A percentile compares a stretch with the other conserved stretches of the same genome.
These are phyloP conservation scores for Lordiphosa collinella DNA, from an alignment of 1,140 invertebrate genomes.

Conservation along the genomic window DNA sequence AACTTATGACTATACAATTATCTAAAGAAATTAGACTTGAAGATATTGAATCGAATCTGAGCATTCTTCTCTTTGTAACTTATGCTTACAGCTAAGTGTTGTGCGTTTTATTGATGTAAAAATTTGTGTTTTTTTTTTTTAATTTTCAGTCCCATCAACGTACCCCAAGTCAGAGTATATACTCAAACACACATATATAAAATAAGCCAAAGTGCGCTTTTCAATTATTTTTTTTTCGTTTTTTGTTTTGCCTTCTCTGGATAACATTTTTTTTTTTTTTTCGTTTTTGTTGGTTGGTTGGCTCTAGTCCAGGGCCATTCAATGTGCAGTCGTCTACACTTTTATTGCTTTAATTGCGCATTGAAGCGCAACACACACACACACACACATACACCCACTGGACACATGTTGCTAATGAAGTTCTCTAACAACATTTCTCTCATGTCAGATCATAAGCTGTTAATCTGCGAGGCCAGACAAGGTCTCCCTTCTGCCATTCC, in stretches of 20 bases:
- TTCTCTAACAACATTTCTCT: constrained; percentile 61
- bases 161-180: constrained; percentile 3
- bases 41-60: no score
- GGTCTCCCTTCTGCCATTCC: neutral
- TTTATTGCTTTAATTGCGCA: constrained; percentile 75
- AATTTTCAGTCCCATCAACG: neutral
- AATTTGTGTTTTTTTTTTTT: no score
- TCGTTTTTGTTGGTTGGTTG: constrained; percentile 19
- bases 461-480: constrained; percentile 42
- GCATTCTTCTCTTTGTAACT: no score
- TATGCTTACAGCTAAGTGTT: no score
- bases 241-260: constrained; percentile 48
- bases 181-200: constrained; percentile 12
- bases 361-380: constrained; percentile 52
- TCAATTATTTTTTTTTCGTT: constrained; percentile 62
- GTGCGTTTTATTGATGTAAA: no score
- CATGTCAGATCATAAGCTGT: constrained; percentile 74
- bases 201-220: constrained; percentile 46
- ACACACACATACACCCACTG: constrained; percentile 31
- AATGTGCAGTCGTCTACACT: constrained; percentile 62
- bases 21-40: no score
- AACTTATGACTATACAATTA: no score
- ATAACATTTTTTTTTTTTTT: constrained; percentile 37
- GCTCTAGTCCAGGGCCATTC: constrained; percentile 48
- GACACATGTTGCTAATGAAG: constrained; percentile 71